These are phyloP conservation scores for Chitala chitala DNA, from an alignment of 2,113 vertebrate genomes.

Conservation along the genomic window DNA sequence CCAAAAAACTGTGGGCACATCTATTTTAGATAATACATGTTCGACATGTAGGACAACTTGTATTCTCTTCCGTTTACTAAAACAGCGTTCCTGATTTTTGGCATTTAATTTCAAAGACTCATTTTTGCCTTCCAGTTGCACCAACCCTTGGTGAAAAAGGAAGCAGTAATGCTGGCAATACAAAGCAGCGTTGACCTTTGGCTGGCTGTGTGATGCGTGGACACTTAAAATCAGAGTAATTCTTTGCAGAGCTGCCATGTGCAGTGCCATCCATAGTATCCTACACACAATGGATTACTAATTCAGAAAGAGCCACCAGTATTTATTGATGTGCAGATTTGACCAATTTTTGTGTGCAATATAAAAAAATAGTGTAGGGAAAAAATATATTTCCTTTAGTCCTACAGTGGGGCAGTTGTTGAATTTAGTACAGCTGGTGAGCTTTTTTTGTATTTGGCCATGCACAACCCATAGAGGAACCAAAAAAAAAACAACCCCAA, in stretches of 20 bases:
- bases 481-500: background rate
- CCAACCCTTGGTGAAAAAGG: too few species aligned
- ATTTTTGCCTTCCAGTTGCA: background rate
- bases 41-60: too few species aligned
- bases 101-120: too few species aligned
- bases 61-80: too few species aligned
- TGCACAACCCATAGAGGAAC: background rate
- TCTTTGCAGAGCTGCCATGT: background rate
- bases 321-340: background rate
- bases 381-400: too few species aligned
- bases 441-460: background rate
- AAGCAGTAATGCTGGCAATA: too few species aligned
- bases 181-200: background rate
- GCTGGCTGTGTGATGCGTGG: background rate
- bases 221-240: background rate
- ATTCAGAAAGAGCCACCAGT: background rate
- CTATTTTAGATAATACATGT: too few species aligned
- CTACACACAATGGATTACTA: background rate
- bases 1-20: too few species aligned
- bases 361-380: background rate
- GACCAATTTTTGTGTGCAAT: background rate
- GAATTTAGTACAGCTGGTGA: background rate
- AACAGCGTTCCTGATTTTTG: too few species aligned
- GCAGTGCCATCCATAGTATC: background rate
- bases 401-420: background rate